phyloP scores from a whole-genome alignment of 2,888 invertebrate species.

The Stegophylla sp. region DNA sequence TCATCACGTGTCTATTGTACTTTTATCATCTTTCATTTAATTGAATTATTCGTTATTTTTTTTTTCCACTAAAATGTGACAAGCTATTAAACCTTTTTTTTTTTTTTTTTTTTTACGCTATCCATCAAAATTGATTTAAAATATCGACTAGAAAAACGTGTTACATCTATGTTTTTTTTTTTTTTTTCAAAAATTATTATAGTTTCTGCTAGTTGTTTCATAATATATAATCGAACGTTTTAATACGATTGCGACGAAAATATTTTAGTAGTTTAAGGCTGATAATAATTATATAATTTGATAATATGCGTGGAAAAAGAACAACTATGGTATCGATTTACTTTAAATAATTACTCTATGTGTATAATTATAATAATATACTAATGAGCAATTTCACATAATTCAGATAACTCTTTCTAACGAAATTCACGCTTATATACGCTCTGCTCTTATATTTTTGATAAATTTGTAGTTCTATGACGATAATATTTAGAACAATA shows the following conservation, averaged over 20 bases:
- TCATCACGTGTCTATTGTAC: not conserved
- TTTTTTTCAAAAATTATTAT: not conserved
- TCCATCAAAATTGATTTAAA: constrained; percentile 3
- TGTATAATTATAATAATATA: no score
- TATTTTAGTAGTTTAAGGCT: no score
- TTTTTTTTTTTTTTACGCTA: constrained; percentile 6
- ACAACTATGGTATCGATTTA: no score
- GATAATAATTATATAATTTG: no score
- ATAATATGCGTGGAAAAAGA: no score
- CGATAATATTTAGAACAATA: no score
- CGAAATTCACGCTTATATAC: no score
- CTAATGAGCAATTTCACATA: no score
- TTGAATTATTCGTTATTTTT: constrained; percentile 26
- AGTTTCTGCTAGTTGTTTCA: not conserved
- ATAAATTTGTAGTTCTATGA: no score
- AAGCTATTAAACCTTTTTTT: not conserved
- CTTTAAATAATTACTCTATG: no score
- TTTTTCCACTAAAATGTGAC: constrained; percentile 12
- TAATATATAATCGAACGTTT: not conserved
- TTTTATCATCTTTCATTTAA: constrained; percentile 19
- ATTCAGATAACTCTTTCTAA: no score
- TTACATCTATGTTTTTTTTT: not conserved
- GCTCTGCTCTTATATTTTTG: no score
- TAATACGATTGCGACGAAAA: not conserved
- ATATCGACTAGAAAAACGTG: not conserved